These are phyloP conservation scores for Ptilonorhynchus violaceus DNA, from an alignment of 2,113 vertebrate genomes.

Conservation along the genomic window DNA sequence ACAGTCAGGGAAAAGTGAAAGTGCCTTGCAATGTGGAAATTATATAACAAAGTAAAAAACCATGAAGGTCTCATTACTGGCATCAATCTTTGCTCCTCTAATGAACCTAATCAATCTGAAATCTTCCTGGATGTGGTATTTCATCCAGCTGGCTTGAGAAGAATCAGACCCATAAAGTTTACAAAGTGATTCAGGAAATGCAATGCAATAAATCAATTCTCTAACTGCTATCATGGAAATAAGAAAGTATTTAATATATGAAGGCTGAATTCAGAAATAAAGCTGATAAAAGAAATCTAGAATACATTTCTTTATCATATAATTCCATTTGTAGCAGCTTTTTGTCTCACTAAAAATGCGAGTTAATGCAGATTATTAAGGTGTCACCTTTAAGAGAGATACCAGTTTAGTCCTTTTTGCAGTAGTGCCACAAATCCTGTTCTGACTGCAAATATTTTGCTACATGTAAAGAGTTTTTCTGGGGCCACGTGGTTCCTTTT, in stretches of 20 bases:
- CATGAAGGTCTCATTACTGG: not conserved
- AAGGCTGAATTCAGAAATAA: slow-evolving; percentile 28
- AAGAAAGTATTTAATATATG: not conserved
- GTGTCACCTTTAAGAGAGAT: not conserved
- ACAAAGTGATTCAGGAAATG: not conserved
- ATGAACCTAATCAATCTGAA: not conserved
- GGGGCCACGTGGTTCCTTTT: not conserved
- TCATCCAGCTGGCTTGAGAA: not conserved
- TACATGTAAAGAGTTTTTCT: not conserved
- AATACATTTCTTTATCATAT: not conserved
- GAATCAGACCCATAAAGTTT: not conserved
- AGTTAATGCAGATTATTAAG: not conserved
- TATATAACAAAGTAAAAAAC: not conserved
- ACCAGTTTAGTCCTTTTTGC: not conserved
- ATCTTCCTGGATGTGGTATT: not conserved
- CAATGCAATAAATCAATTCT: not conserved
- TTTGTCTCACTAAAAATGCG: not conserved
- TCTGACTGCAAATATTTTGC: not conserved
- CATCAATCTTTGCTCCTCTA: not conserved
- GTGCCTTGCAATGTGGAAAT: not conserved
- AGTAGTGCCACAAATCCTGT: not conserved
- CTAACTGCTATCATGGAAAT: not conserved
- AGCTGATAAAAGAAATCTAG: not conserved
- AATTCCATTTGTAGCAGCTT: slow-evolving; percentile 31
- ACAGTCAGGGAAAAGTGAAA: not conserved